Conservation (phyloP, 2,113 vertebrate species). For the Gavialis gangeticus region DNA sequence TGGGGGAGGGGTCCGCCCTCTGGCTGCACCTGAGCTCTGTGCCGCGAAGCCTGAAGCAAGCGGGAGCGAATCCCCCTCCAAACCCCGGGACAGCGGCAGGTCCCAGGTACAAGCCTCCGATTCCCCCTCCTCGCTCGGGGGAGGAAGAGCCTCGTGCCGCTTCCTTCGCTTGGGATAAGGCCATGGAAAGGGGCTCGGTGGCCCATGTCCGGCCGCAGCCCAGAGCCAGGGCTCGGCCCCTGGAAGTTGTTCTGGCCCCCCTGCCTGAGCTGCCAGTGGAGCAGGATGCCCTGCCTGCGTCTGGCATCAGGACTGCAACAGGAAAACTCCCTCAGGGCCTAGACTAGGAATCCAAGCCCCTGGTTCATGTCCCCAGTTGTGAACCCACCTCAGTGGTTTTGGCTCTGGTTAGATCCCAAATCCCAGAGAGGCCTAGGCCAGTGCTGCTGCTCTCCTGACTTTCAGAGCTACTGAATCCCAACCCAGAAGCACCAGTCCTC, state of each 20-base stretch:
- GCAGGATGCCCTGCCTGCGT: not conserved
- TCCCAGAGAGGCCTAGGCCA: not conserved
- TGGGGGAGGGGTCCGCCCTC: too few species aligned
- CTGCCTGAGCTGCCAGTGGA: not conserved
- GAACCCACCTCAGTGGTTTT: not conserved
- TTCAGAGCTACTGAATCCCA: not conserved
- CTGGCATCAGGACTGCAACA: not conserved
- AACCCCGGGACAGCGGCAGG: not conserved
- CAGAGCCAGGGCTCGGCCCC: too few species aligned
- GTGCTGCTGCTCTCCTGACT: rapidly evolving
- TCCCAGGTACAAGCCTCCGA: not conserved
- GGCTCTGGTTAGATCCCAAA: not conserved
- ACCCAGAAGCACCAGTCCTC: rapidly evolving
- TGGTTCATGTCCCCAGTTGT: rapidly evolving
- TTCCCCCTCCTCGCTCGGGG: not conserved
- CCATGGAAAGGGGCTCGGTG: too few species aligned
- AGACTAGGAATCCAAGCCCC: rapidly evolving
- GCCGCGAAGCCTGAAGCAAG: too few species aligned
- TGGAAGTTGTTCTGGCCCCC: too few species aligned
- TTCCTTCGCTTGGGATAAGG: not conserved
- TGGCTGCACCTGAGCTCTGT: too few species aligned
- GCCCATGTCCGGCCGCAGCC: too few species aligned
- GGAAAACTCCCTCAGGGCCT: too few species aligned
- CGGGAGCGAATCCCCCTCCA: too few species aligned
- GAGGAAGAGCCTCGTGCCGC: not conserved